A percentile compares a stretch with the other conserved stretches of the same genome.
These are phyloP conservation scores for Orthosia gracilis DNA, from an alignment of 2,888 invertebrate genomes.

Conservation along the genomic window DNA sequence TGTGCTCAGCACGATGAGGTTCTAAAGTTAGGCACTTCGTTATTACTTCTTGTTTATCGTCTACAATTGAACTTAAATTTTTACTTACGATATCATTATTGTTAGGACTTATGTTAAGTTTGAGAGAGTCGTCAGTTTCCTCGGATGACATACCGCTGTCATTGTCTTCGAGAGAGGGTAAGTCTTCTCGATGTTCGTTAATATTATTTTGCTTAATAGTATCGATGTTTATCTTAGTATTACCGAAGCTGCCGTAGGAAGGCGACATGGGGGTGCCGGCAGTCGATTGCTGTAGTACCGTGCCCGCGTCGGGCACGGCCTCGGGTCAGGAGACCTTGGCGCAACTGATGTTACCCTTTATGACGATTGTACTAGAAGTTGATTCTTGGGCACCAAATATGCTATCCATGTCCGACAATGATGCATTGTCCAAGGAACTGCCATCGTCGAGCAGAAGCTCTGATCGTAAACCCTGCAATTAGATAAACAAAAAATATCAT, in stretches of 20 bases:
- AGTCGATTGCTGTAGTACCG: slow-evolving; percentile 72
- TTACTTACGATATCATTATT: slow-evolving; percentile 74
- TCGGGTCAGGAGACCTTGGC: slow-evolving; percentile 87
- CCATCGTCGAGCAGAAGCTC: slow-evolving; percentile 85
- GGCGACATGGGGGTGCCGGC: slow-evolving; percentile 71
- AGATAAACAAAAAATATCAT: background rate
- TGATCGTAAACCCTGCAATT: slow-evolving; percentile 84
- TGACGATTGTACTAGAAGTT: slow-evolving; percentile 80
- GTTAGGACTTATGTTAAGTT: slow-evolving; percentile 76
- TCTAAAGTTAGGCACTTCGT: slow-evolving; percentile 88
- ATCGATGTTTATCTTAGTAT: slow-evolving; percentile 75
- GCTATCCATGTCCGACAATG: slow-evolving; percentile 82
- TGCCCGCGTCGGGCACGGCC: slow-evolving; percentile 88
- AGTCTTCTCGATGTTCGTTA: slow-evolving; percentile 65
- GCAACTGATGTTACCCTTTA: slow-evolving; percentile 81
- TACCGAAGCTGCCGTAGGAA: slow-evolving; percentile 85
- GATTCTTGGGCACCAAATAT: slow-evolving; percentile 82
- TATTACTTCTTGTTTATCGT: slow-evolving; percentile 77
- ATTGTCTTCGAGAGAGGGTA: slow-evolving; percentile 69
- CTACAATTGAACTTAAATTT: slow-evolving; percentile 73
- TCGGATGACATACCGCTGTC: slow-evolving; percentile 89
- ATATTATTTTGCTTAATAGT: slow-evolving; percentile 67
- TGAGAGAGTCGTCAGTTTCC: slow-evolving; percentile 86
- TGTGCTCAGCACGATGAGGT: slow-evolving; percentile 79
- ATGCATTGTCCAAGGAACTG: slow-evolving; percentile 81